Evolutionary conservation across 2,113 vertebrate species (phyloP).

Genomic region (Dasyurus viverrinus): DNA sequence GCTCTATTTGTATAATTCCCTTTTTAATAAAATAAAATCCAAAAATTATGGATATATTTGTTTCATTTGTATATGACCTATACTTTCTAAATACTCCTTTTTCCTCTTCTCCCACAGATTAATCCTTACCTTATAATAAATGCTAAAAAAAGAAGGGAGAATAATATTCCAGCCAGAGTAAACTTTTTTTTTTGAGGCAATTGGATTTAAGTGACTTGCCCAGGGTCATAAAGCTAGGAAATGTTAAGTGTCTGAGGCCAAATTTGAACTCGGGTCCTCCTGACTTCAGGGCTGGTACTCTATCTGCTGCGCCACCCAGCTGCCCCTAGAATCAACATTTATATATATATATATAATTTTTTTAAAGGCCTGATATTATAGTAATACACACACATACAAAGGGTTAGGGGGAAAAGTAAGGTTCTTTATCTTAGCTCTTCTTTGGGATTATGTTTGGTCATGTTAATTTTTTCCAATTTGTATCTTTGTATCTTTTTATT

Average conservation of each 20-base stretch:
- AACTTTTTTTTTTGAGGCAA: background rate
- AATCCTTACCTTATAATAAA: background rate
- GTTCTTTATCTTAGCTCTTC: background rate
- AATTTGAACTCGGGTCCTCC: no score
- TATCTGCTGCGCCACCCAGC: no score
- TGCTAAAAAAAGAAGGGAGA: background rate
- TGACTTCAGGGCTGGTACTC: no score
- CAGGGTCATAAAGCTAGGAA: no score
- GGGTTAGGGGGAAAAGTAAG: accelerated
- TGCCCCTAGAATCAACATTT: no score
- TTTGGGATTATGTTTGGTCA: background rate
- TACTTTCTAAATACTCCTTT: background rate
- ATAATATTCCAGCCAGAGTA: background rate
- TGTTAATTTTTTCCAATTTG: background rate
- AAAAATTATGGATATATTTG: background rate
- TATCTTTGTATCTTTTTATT: background rate
- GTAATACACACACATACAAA: background rate
- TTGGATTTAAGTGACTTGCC: no score
- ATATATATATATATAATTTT: no score
- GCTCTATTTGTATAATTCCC: conserved; percentile 7
- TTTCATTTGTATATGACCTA: background rate
- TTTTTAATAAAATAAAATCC: conserved; percentile 28
- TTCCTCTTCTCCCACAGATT: background rate
- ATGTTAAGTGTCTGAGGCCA: no score
- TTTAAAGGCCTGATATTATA: background rate